These are phyloP conservation scores for Nasonovia ribisnigri DNA, from an alignment of 2,888 invertebrate species.

Conservation along the genomic window DNA sequence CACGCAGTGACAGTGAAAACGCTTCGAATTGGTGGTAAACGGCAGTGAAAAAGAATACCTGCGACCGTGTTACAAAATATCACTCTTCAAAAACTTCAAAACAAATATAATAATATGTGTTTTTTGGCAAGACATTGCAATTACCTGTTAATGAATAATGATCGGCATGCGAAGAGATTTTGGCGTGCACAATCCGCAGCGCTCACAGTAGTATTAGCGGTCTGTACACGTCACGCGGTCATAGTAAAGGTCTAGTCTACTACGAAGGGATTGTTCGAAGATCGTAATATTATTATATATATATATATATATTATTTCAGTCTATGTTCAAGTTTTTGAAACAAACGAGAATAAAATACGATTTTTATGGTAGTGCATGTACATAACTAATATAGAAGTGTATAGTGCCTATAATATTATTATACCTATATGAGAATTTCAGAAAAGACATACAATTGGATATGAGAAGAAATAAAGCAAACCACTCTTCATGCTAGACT, in stretches of 20 bases:
- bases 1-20: background rate
- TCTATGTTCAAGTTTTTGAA: background rate
- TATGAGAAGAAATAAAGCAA: background rate
- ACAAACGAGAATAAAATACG: background rate
- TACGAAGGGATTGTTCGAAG: background rate
- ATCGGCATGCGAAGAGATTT: background rate
- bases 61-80: background rate
- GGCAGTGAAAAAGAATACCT: background rate
- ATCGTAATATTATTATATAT: background rate
- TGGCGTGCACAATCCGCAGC: background rate
- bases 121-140: slow-evolving; percentile 22
- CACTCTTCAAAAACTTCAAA: background rate
- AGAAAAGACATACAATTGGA: background rate
- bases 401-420: background rate
- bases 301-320: background rate
- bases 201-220: background rate
- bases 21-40: background rate
- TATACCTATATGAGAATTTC: background rate
- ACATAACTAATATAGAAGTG: background rate
- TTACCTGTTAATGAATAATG: slow-evolving; percentile 20
- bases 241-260: background rate
- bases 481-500: background rate
- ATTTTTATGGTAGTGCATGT: background rate
- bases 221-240: background rate
- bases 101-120: background rate